Evolutionary conservation across 2,797 vertebrate species (phyloP), one percentile per base, ranked within the genome.

Genomic region (Sebastes steindachneri): DNA sequence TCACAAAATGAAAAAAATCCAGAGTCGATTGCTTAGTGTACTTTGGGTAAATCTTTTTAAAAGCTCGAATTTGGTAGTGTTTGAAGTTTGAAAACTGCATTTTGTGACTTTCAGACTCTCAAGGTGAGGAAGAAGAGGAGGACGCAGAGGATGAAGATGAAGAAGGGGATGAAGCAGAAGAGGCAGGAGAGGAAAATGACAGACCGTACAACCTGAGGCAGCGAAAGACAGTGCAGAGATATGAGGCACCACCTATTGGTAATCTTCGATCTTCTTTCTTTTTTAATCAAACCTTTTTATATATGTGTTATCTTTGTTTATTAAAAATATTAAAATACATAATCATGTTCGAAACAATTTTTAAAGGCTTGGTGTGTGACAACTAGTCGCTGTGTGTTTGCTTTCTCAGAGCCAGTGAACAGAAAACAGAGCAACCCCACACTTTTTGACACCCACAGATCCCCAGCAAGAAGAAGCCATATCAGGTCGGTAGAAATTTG

Each of bases 381-480:
- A 55, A 31, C 19, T 41, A 11, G 7, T 59, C 2, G 0, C 7
- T 64, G 70, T 75, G 28, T 78, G 23, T 88, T 86, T 86, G 23
- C 59, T 45, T 35, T 78, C 68, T 81, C 91, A 99, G 99, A 98
- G 93, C 99, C 99, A 74, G 98, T 97, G 92, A 98, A 98, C 96
- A 97, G 99, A 88, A 99, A 97, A 93, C 99, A 98, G 94, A 97
- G 97, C 93, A 97, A 98, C 93, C 97, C 96, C 80, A 96, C 98
- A 0, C 94, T 99, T 80, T 99, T 99, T 92, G 98, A 99, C 95
- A 99, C 98, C 60, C 98, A 98, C 88, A 96, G 97, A 95, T 99
- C 99, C 93, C 98, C 98, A 94, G 99, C 98, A 77, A 97, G 99
- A 96, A 97, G 98, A 97, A 99, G 98, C 95, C 98, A 99, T 97